Conservation (phyloP, 37 sponge, comb jelly and placozoan species). For the Cliona cf. orientalis region DNA sequence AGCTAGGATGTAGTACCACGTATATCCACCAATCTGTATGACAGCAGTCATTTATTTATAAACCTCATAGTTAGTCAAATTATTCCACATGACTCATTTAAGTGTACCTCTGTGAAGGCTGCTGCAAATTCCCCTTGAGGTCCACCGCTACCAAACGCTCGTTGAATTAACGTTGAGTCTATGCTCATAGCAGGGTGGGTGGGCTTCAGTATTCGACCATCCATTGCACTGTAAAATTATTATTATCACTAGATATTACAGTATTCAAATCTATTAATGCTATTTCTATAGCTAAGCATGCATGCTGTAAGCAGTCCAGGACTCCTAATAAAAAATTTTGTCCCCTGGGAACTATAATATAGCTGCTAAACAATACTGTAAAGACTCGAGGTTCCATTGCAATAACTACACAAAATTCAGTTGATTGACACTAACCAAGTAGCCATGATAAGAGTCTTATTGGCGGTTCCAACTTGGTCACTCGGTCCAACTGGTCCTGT, state of each 20-base stretch:
- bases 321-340: no score
- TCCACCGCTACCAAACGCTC: conserved; percentile 66
- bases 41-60: background rate
- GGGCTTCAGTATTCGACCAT: conserved; percentile 77
- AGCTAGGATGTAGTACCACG: conserved; percentile 71
- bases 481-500: conserved; percentile 79
- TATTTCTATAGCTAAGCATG: no score
- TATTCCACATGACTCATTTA: background rate
- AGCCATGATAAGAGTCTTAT: conserved; percentile 70
- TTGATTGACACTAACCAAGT: conserved; percentile 67
- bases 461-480: conserved; percentile 38
- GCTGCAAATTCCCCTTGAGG: conserved; percentile 65
- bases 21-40: conserved; percentile 32
- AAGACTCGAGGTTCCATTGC: no score
- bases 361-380: no score
- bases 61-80: no score
- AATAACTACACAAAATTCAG: no score
- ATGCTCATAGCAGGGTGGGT: conserved; percentile 70
- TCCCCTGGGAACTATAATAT: no score
- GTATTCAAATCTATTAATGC: no score
- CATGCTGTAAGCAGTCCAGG: no score
- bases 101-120: conserved; percentile 60
- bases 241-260: no score
- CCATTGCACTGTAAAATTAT: conserved; percentile 32
- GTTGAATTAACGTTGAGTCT: conserved; percentile 67